These are phyloP conservation scores for Taurulus bubalis DNA, from an alignment of 2,113 vertebrate species.

Conservation along the genomic window DNA sequence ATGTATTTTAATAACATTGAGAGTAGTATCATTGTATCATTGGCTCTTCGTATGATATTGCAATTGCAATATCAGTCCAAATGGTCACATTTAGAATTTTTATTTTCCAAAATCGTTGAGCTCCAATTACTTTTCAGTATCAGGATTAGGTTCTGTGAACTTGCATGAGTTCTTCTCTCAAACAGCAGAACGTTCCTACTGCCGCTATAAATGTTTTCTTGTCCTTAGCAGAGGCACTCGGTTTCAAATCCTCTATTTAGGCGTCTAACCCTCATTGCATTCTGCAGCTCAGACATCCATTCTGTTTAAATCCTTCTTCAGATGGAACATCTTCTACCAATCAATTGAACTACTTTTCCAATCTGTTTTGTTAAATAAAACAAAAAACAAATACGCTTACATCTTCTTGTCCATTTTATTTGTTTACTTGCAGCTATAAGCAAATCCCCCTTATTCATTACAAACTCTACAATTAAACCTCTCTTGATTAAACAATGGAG, in stretches of 20 bases:
- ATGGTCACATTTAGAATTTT: neutral
- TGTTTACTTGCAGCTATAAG: neutral
- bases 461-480: neutral
- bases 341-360: neutral
- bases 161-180: constrained; percentile 3
- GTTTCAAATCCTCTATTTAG: constrained; percentile 8
- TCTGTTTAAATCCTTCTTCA: constrained; percentile 7
- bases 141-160: neutral
- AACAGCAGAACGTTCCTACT: neutral
- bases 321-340: neutral
- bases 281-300: constrained; percentile 23
- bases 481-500: neutral
- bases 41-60: neutral
- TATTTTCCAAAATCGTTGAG: neutral
- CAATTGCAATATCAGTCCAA: neutral
- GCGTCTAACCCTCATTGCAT: neutral
- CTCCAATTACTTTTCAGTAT: neutral
- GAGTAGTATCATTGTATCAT: neutral
- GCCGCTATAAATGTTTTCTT: constrained; percentile 4
- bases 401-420: constrained; percentile 1
- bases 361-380: neutral
- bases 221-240: neutral
- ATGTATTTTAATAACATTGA: neutral
- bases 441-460: neutral
- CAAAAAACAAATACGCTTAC: neutral